phyloP scores from a whole-genome alignment of 1,140 invertebrate genomes.

The Belonocnema kinseyi region DNA sequence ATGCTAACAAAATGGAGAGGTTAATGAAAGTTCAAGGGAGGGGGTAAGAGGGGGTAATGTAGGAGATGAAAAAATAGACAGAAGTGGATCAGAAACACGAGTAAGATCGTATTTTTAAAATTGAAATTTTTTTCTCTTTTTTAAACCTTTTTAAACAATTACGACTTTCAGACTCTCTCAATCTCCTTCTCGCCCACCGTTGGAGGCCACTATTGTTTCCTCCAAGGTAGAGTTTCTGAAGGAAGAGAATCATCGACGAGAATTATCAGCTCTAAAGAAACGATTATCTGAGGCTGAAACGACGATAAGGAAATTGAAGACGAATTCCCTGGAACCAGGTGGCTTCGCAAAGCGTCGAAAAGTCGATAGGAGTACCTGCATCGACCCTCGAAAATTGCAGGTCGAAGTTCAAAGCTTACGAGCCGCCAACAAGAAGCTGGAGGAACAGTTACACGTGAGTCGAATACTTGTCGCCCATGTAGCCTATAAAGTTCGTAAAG shows the following conservation, averaged over 20 bases:
- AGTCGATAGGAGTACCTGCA: slow-evolving; percentile 33
- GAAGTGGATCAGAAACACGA: too few species aligned
- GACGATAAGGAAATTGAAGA: slow-evolving; percentile 60
- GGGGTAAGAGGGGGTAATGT: too few species aligned
- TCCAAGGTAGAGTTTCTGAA: slow-evolving; percentile 58
- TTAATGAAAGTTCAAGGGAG: too few species aligned
- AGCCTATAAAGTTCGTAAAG: neutral
- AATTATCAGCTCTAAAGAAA: slow-evolving; percentile 59
- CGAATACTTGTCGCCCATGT: neutral
- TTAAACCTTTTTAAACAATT: neutral
- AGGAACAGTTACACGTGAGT: slow-evolving; percentile 64
- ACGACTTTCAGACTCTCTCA: slow-evolving; percentile 54
- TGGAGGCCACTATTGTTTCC: slow-evolving; percentile 34
- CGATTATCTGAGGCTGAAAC: slow-evolving; percentile 61
- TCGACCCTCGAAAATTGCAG: slow-evolving; percentile 55
- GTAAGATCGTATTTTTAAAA: too few species aligned
- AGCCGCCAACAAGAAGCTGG: slow-evolving; percentile 58
- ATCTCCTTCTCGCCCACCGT: slow-evolving; percentile 41
- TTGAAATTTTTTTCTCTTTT: slow-evolving; percentile 20
- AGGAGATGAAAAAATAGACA: too few species aligned
- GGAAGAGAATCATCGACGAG: slow-evolving; percentile 61
- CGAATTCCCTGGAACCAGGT: slow-evolving; percentile 45
- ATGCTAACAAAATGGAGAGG: too few species aligned
- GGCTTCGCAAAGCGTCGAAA: slow-evolving; percentile 50
- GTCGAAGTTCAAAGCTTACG: slow-evolving; percentile 58